Percentiles rank a stretch among this genome's conserved stretches.
Evolutionary conservation across 2,797 vertebrate genomes (phyloP).

Genomic region (Phoeniculus purpureus): DNA sequence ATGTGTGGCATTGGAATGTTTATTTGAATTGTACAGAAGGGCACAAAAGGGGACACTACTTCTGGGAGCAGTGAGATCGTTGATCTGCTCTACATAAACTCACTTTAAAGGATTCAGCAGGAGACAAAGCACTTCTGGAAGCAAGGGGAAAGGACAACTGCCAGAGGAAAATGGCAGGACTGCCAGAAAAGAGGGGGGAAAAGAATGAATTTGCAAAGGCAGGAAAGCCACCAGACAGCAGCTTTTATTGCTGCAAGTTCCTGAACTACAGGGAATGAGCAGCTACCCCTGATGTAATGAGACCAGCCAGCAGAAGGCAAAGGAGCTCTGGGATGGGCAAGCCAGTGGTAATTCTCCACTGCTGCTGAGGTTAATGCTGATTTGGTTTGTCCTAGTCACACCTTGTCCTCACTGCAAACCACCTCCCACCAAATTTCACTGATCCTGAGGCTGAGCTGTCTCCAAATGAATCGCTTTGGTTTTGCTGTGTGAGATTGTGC

Average conservation of each 20-base stretch:
- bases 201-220: background rate
- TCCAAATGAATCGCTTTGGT: background rate
- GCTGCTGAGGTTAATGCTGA: background rate
- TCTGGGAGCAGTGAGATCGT: background rate
- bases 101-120: background rate
- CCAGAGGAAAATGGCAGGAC: background rate
- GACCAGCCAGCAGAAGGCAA: background rate
- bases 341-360: background rate
- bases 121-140: background rate
- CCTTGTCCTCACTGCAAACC: background rate
- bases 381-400: background rate
- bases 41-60: background rate
- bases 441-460: fast-evolving
- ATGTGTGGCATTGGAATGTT: background rate
- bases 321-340: background rate
- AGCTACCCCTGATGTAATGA: background rate
- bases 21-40: background rate
- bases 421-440: background rate
- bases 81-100: background rate
- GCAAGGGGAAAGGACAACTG: background rate
- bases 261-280: background rate
- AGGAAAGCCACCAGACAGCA: background rate
- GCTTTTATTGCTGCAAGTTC: background rate
- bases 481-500: background rate
- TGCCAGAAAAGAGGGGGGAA: background rate